A percentile compares a stretch with the other conserved stretches of the same genome.
Evolutionary conservation across 2,888 invertebrate genomes (phyloP).

Genomic region (Incurvaria masculella): DNA sequence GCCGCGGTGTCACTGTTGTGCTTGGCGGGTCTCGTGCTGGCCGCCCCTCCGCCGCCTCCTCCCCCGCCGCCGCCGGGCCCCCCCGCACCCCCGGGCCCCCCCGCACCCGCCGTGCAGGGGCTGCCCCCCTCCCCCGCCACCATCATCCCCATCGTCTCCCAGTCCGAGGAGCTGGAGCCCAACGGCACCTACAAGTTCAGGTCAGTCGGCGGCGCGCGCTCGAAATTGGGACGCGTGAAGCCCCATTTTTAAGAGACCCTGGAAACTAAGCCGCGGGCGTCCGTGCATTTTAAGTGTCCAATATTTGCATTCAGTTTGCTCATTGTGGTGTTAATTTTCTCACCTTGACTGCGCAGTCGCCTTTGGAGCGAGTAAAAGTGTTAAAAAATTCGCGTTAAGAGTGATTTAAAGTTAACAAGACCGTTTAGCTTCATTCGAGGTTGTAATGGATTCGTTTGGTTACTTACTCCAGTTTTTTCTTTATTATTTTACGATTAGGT

Average conservation of each 20-base stretch:
- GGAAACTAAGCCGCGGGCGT: too few species aligned
- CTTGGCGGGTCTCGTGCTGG: constrained; percentile 22
- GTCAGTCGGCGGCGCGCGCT: too few species aligned
- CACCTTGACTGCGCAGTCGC: not conserved
- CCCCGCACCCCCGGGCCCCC: constrained; percentile 32
- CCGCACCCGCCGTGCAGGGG: constrained; percentile 26
- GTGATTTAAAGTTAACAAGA: too few species aligned
- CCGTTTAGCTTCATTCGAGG: too few species aligned
- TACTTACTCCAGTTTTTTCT: too few species aligned
- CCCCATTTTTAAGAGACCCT: too few species aligned
- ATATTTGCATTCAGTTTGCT: too few species aligned
- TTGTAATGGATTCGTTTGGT: too few species aligned
- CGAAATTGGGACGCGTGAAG: too few species aligned
- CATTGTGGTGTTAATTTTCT: too few species aligned
- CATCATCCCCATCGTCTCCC: constrained; percentile 49
- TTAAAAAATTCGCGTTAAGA: not conserved
- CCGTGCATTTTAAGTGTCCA: too few species aligned
- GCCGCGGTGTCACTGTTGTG: constrained; percentile 7
- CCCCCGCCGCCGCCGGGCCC: constrained; percentile 35
- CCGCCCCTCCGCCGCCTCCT: constrained; percentile 38
- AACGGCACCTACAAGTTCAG: constrained; percentile 55
- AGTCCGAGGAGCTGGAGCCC: constrained; percentile 48
- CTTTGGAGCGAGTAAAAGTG: not conserved
- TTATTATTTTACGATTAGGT: too few species aligned
- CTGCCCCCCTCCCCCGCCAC: constrained; percentile 23